A percentile compares a stretch with the other conserved stretches of the same genome.
Conservation (phyloP, 2,113 vertebrate genomes). For the Microcebus jonahi region DNA sequence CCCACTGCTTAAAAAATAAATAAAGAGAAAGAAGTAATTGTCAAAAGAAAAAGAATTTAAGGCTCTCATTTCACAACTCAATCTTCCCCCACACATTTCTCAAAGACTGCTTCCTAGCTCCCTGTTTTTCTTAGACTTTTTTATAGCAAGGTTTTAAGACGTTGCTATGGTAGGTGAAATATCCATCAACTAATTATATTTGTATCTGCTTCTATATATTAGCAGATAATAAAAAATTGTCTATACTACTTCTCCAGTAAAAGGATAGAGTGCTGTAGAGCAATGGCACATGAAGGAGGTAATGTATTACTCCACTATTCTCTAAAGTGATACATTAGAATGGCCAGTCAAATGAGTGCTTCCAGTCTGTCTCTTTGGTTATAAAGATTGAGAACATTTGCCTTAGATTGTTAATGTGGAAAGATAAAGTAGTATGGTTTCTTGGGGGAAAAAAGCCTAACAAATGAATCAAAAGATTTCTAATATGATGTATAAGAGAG, state of each 20-base stretch:
- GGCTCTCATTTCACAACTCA: neutral
- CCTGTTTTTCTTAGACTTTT: neutral
- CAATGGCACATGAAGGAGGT: neutral
- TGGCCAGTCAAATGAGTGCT: neutral
- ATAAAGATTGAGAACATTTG: neutral
- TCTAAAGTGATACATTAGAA: neutral
- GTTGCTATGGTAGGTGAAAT: neutral
- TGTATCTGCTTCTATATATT: neutral
- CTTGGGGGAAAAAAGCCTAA: neutral
- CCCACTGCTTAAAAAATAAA: too few relatives aligned
- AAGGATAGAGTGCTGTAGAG: neutral
- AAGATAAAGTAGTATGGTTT: neutral
- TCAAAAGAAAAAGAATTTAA: constrained; percentile 5
- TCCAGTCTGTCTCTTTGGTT: neutral
- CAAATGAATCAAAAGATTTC: constrained; percentile 2
- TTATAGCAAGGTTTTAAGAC: neutral
- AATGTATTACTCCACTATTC: neutral
- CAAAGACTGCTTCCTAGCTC: neutral
- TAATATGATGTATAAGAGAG: neutral
- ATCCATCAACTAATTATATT: neutral
- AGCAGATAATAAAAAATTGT: neutral
- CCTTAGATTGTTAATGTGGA: neutral
- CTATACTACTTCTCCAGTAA: neutral
- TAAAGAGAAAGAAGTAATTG: too few relatives aligned
- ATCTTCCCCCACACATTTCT: neutral